These are phyloP conservation scores for Pedetes capensis DNA, from an alignment of 2,113 vertebrate genomes.

Conservation along the genomic window DNA sequence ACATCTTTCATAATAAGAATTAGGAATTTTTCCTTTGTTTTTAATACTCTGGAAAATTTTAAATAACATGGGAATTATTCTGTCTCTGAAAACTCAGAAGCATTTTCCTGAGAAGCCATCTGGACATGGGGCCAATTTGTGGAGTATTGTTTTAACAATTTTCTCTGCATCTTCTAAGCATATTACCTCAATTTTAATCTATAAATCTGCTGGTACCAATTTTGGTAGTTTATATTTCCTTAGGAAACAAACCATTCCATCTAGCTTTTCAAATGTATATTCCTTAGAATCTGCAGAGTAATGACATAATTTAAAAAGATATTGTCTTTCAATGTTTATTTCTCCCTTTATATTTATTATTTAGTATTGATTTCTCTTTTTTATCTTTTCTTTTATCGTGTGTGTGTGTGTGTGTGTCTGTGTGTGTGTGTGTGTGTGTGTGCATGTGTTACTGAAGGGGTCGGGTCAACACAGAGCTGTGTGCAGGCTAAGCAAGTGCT, in stretches of 20 bases:
- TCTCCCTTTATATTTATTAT: background rate
- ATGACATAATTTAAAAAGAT: background rate
- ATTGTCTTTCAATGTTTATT: background rate
- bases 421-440: too few relatives aligned
- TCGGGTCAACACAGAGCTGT: too few relatives aligned
- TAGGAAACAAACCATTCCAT: background rate
- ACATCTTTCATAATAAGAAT: background rate
- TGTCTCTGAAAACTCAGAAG: background rate
- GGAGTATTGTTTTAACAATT: background rate
- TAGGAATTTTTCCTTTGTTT: background rate
- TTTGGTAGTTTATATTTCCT: background rate
- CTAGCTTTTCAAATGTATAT: background rate
- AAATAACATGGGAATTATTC: background rate
- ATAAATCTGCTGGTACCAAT: background rate
- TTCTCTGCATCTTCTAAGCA: background rate
- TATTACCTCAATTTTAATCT: background rate
- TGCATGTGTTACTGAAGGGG: too few relatives aligned
- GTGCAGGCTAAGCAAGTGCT: too few relatives aligned
- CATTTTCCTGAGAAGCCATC: background rate
- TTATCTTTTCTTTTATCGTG: background rate
- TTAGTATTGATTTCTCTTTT: background rate
- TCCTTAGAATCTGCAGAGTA: background rate
- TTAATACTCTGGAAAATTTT: background rate
- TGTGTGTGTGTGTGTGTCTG: background rate
- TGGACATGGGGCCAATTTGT: background rate